phyloP scores from a whole-genome alignment of 2,797 vertebrate species.

The Gymnothorax javanicus region DNA sequence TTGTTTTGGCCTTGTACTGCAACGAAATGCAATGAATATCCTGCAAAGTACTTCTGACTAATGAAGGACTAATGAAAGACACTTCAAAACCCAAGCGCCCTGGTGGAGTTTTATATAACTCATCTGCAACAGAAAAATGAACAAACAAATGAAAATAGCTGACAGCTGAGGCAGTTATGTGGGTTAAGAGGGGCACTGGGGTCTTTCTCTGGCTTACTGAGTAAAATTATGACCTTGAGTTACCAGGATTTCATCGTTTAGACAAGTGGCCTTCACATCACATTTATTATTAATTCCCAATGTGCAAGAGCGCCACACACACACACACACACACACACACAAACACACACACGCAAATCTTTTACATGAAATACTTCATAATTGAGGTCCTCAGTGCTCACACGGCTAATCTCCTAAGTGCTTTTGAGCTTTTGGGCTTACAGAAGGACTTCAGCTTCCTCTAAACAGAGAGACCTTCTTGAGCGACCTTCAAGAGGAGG shows the following conservation, averaged over 20 bases:
- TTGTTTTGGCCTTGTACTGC: too few species aligned
- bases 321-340: not conserved
- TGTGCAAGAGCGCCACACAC: not conserved
- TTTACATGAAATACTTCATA: not conserved
- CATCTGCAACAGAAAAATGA: not conserved
- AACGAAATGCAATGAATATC: too few species aligned
- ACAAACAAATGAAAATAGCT: not conserved
- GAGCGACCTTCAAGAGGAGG: slow-evolving; percentile 41
- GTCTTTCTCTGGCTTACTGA: not conserved
- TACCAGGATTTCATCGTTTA: not conserved
- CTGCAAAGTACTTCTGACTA: not conserved
- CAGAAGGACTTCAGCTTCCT: not conserved
- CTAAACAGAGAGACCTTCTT: slow-evolving; percentile 42
- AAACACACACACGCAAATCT: not conserved
- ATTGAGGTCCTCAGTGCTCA: not conserved
- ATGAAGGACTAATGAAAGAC: not conserved
- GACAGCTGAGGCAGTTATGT: not conserved
- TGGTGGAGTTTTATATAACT: not conserved
- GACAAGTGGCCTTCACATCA: not conserved
- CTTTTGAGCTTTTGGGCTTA: not conserved
- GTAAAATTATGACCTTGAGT: not conserved
- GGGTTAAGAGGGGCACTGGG: not conserved
- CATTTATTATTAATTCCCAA: not conserved
- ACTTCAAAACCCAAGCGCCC: not conserved
- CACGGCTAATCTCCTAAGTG: not conserved